phyloP scores from a whole-genome alignment of 2,113 vertebrate genomes.

The Tinamus guttatus region DNA sequence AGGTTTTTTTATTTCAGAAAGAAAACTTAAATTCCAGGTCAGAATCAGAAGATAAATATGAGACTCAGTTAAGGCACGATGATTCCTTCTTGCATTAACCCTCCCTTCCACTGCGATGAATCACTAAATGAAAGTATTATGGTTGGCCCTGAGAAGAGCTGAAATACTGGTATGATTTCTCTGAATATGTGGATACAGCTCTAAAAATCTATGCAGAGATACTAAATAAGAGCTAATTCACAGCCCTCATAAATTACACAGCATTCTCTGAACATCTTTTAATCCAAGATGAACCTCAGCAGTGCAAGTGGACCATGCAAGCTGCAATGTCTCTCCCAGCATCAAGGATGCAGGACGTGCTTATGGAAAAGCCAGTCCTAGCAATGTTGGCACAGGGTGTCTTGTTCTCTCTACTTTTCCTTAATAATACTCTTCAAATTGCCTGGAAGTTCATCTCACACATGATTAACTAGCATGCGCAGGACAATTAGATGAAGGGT shows the following conservation, averaged over 20 bases:
- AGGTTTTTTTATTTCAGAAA: not conserved
- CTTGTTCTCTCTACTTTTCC: constrained; percentile 15
- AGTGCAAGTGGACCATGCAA: not conserved
- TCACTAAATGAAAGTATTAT: not conserved
- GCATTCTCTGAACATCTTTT: not conserved
- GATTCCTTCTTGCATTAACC: not conserved
- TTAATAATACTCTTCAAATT: constrained; percentile 30
- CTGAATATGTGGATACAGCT: not conserved
- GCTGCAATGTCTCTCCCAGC: not conserved
- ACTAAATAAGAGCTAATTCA: not conserved
- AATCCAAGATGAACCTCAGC: not conserved
- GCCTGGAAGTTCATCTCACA: constrained; percentile 12
- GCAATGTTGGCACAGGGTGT: not conserved
- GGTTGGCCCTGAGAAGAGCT: not conserved
- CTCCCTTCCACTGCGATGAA: not conserved
- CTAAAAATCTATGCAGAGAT: not conserved
- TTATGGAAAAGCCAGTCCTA: not conserved
- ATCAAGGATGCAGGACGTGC: not conserved
- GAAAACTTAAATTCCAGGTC: not conserved
- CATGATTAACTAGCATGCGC: not conserved
- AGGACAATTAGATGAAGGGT: not conserved
- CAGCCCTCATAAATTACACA: not conserved
- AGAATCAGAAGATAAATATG: not conserved
- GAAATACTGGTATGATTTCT: not conserved
- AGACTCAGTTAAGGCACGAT: not conserved